These are phyloP conservation scores for Oryzias melastigma DNA, from an alignment of 2,113 vertebrate species.

Conservation along the genomic window DNA sequence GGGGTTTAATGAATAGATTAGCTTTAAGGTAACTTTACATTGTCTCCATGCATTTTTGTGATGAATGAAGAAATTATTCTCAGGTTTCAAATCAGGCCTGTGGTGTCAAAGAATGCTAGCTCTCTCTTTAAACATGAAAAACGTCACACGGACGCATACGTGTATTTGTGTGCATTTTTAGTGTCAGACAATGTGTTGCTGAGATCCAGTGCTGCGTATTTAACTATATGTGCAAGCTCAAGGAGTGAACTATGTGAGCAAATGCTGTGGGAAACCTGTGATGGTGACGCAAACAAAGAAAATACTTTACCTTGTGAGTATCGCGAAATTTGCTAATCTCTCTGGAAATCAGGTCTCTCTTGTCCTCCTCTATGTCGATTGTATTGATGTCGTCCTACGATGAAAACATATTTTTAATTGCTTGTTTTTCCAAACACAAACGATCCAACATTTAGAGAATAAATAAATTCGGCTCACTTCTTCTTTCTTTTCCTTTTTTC, in stretches of 20 bases:
- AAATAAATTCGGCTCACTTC: conserved; percentile 77
- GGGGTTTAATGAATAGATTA: conserved; percentile 99
- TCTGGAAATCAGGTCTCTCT: conserved; percentile 99
- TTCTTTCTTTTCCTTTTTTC: conserved; percentile 98
- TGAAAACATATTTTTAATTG: not conserved
- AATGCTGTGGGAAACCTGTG: conserved; percentile 74
- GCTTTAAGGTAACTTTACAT: conserved; percentile 99
- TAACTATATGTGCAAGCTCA: conserved; percentile 53
- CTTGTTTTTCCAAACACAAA: too few species aligned
- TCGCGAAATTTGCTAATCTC: conserved; percentile 99
- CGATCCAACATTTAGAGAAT: not conserved
- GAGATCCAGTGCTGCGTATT: conserved; percentile 37
- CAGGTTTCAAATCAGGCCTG: conserved; percentile 58
- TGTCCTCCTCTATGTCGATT: conserved; percentile 99
- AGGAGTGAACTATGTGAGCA: conserved; percentile 66
- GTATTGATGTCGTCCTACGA: conserved; percentile 95
- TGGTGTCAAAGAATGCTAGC: conserved; percentile 46
- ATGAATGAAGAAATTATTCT: conserved; percentile 78
- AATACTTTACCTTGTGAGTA: conserved; percentile 97
- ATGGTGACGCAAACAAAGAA: conserved; percentile 63
- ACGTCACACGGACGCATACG: conserved; percentile 24
- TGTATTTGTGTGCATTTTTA: conserved; percentile 24
- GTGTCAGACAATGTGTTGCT: conserved; percentile 36
- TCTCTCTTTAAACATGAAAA: conserved; percentile 41
- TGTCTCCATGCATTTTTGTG: conserved; percentile 99